Base-by-base conservation (phyloP, 2,888 invertebrate species). In the Metallyticus violacea region DNA sequence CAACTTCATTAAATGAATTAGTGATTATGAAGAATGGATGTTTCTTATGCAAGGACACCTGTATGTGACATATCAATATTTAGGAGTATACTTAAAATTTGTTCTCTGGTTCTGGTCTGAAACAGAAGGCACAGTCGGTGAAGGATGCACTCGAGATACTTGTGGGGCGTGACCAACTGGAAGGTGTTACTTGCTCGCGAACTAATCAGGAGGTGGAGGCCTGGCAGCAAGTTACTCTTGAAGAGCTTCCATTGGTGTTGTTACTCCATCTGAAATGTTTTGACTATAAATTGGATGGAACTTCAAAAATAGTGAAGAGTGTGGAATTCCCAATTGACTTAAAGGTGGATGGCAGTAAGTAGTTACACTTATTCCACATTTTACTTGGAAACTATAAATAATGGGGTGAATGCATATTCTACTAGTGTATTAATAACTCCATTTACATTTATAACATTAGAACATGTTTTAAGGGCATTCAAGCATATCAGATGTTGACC, bases 241-340 rank as follows among this genome's bases (percentile, higher is more conserved):
- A 99, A 90, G 96, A 97, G 91, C 92, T 99, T 88, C 99, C 99
- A 0, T 95, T 97, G 6, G 96, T 98, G 1, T 93, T 99, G 81
- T 95, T 99, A 89, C 93, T 99, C 89, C 99, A 99, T 91, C 94
- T 99, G 87, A 99, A 99, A 92, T 97, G 98, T 93, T 99, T 99
- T 93, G 97, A 98, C 91, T 96, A 97, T 89, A 96, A 96, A 90
- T 93, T 95, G 4, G 97, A 98, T 88, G 97, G 97, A 26, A 97
- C 97, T 91, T 97, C 97, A 85, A 99, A 99, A 92, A 96, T 99
- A 86, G 93, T 97, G 88, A 99, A 99, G 93, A 96, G 95, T 88
- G 95, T 99, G 25, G 97, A 98, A 90, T 98, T 97, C 91, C 96
- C 97, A 0, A 94, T 98, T 85, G 97, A 98, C 91, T 93, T 98